Conservation (phyloP, 2,888 invertebrate genomes). For the Ephialtes manifestator region DNA sequence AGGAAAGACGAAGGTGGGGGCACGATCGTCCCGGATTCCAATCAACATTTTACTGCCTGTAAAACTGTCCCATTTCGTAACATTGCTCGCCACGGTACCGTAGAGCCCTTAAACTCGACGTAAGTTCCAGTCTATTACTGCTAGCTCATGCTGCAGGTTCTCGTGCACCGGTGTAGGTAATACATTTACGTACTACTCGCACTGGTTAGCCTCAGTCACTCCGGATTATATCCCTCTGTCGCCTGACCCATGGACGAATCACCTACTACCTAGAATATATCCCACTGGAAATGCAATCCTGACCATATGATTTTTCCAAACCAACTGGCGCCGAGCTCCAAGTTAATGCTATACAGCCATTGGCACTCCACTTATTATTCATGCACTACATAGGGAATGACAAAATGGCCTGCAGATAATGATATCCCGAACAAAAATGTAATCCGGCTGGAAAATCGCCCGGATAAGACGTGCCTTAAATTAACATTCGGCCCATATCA, state of each 20-base stretch:
- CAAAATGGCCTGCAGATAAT: too few species aligned
- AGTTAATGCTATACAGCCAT: background rate
- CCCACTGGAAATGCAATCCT: conserved; percentile 69
- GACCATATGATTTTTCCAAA: conserved; percentile 70
- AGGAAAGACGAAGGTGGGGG: conserved; percentile 52
- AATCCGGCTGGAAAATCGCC: too few species aligned
- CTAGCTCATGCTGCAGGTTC: conserved; percentile 39
- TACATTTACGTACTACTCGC: conserved; percentile 10
- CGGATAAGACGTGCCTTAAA: too few species aligned
- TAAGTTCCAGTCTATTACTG: conserved; percentile 79
- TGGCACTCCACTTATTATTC: background rate
- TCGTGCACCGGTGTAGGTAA: conserved; percentile 5
- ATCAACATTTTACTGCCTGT: conserved; percentile 84
- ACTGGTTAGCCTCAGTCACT: conserved; percentile 27
- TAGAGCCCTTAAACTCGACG: conserved; percentile 77
- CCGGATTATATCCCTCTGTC: conserved; percentile 49
- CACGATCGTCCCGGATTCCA: conserved; percentile 80
- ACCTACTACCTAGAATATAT: conserved; percentile 19
- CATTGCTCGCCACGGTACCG: conserved; percentile 76
- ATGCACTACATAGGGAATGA: too few species aligned
- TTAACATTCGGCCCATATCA: too few species aligned
- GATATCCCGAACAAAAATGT: too few species aligned
- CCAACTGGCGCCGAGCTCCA: conserved; percentile 29
- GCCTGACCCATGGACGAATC: conserved; percentile 48
- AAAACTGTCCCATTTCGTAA: conserved; percentile 82